A percentile compares a stretch with the other conserved stretches of the same genome.
Conservation (phyloP, 2,113 vertebrate species). For the Clarias gariepinus region DNA sequence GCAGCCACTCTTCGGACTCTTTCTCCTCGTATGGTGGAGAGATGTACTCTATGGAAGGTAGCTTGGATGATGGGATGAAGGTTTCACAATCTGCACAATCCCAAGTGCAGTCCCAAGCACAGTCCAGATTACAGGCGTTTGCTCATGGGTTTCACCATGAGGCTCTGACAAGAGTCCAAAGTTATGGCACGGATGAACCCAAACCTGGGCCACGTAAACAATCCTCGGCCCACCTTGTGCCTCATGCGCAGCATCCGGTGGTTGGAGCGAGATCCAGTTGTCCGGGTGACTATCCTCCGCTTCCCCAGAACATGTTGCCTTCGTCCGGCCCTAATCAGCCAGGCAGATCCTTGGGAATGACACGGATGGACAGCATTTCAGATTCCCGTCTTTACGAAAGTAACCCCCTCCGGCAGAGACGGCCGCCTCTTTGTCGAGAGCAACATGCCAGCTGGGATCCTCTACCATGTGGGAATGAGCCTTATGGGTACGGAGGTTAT, state of each 20-base stretch:
- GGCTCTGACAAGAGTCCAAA: slow-evolving; percentile 87
- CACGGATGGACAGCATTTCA: slow-evolving; percentile 96
- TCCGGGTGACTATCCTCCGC: slow-evolving; percentile 88
- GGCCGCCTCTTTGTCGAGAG: slow-evolving; percentile 95
- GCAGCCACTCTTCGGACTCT: slow-evolving; percentile 92
- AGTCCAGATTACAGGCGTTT: slow-evolving; percentile 86
- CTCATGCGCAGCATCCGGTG: slow-evolving; percentile 83
- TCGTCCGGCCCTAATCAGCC: slow-evolving; percentile 76
- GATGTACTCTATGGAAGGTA: slow-evolving; percentile 87
- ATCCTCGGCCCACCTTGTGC: slow-evolving; percentile 82
- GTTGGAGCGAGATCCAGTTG: slow-evolving; percentile 88
- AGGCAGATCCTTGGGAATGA: slow-evolving; percentile 94
- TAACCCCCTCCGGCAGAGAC: slow-evolving; percentile 87
- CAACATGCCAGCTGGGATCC: slow-evolving; percentile 98
- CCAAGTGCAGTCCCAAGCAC: slow-evolving; percentile 74
- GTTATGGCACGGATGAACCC: slow-evolving; percentile 90
- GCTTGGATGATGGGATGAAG: slow-evolving; percentile 87
- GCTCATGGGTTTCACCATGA: slow-evolving; percentile 93
- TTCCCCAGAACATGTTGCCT: slow-evolving; percentile 82
- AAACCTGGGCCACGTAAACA: slow-evolving; percentile 87
- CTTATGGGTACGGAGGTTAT: slow-evolving; percentile 87
- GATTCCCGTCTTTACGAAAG: slow-evolving; percentile 95
- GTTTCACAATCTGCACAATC: slow-evolving; percentile 65
- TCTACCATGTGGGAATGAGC: slow-evolving; percentile 83
- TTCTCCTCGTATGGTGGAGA: slow-evolving; percentile 94